A percentile compares a stretch with the other conserved stretches of the same genome.
Conservation (phyloP, 1,140 invertebrate species). For the Phymorhynchus buccinoides region DNA sequence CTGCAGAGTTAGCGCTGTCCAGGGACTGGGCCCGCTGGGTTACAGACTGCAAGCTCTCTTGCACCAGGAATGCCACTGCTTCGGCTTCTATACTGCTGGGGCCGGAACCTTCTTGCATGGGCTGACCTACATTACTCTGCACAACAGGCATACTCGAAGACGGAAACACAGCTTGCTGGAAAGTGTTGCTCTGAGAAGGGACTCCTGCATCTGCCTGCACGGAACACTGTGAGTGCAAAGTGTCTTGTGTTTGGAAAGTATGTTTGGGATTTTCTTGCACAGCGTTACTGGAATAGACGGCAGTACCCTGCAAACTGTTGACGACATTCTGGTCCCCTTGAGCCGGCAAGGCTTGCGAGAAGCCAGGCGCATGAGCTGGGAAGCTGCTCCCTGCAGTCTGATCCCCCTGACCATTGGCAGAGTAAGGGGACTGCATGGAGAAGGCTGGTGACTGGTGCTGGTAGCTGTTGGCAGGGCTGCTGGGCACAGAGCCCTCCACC, state of each 20-base stretch:
- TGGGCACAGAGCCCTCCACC: constrained; percentile 6
- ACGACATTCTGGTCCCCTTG: constrained; percentile 19
- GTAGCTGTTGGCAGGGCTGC: constrained; percentile 15
- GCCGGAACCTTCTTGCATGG: constrained; percentile 8
- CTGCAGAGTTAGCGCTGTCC: background rate
- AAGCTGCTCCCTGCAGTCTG: background rate
- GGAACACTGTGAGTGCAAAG: background rate
- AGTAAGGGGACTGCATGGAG: background rate
- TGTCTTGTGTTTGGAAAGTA: constrained; percentile 1
- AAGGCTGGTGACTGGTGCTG: constrained; percentile 27
- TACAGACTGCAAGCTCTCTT: constrained; percentile 9
- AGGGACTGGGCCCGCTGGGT: constrained; percentile 13
- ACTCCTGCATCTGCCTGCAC: background rate
- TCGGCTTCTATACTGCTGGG: constrained; percentile 24
- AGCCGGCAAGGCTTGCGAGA: background rate
- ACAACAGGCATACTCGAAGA: background rate
- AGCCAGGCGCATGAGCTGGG: background rate
- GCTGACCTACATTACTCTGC: background rate
- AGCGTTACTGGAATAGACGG: background rate
- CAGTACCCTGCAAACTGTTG: background rate
- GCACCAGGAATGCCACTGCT: constrained; percentile 20
- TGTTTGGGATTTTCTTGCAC: background rate
- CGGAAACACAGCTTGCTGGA: constrained; percentile 12
- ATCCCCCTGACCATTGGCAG: constrained; percentile 4
- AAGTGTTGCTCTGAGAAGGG: constrained; percentile 1